phyloP scores from a whole-genome alignment of 2,888 invertebrate species.

The Rutpela maculata region DNA sequence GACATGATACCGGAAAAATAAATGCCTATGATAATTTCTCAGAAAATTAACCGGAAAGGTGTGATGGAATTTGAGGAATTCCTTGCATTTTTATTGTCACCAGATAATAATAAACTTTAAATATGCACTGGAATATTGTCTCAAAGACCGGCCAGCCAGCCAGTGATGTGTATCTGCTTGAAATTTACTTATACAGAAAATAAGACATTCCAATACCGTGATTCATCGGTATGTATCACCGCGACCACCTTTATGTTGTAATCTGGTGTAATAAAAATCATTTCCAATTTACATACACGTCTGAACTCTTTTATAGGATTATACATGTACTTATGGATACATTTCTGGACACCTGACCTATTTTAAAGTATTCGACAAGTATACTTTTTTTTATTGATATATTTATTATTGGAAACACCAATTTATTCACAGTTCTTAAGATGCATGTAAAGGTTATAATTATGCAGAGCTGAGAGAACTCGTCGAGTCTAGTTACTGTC shows the following conservation, averaged over 20 bases:
- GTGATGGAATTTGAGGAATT: conserved; percentile 31
- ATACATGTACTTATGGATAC: not conserved
- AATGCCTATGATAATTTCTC: not conserved
- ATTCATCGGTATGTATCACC: conserved; percentile 25
- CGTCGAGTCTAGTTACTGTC: no score
- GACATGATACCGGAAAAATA: not conserved
- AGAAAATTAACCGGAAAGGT: conserved; percentile 32
- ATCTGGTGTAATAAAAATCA: conserved; percentile 12
- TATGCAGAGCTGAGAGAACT: no score
- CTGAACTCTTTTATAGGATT: not conserved
- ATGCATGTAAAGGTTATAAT: no score
- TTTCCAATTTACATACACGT: conserved; percentile 17
- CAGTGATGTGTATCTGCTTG: not conserved
- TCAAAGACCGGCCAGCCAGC: not conserved
- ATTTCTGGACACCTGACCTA: no score
- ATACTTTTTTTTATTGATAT: no score
- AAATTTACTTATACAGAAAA: conserved; percentile 22
- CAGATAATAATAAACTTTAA: not conserved
- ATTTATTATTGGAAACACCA: no score
- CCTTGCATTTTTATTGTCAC: conserved; percentile 14
- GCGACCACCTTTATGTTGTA: conserved; percentile 11
- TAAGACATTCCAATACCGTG: conserved; percentile 28
- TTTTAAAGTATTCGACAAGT: no score
- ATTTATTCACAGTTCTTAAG: no score
- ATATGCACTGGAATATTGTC: not conserved